These are phyloP conservation scores for Macropis europaea DNA, from an alignment of 2,888 invertebrate genomes.

Conservation along the genomic window DNA sequence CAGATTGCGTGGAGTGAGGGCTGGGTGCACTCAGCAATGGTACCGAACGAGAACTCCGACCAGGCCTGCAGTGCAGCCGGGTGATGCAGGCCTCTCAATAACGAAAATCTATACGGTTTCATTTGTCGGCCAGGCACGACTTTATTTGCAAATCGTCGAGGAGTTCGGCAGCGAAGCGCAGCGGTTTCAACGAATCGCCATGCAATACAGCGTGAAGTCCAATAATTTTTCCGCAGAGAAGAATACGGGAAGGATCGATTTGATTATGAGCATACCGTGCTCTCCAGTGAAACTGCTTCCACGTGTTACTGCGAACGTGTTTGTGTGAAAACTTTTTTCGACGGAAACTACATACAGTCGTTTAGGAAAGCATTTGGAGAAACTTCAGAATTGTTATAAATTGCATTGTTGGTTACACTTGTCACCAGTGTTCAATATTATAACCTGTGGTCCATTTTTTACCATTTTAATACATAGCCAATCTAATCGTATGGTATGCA, in stretches of 20 bases:
- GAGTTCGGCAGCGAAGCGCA: conserved; percentile 44
- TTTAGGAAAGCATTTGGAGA: too few species aligned
- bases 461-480: too few species aligned
- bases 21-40: conserved; percentile 72
- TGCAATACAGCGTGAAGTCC: conserved; percentile 37
- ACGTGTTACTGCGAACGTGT: neutral
- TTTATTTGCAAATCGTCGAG: conserved; percentile 72
- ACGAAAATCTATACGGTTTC: conserved; percentile 77
- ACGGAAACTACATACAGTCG: too few species aligned
- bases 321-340: too few species aligned
- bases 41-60: conserved; percentile 65
- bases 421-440: too few species aligned
- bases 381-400: too few species aligned
- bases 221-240: conserved; percentile 41
- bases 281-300: neutral
- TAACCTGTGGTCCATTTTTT: too few species aligned
- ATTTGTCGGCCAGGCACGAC: conserved; percentile 72
- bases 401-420: too few species aligned
- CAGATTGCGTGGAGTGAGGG: conserved; percentile 74
- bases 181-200: conserved; percentile 51
- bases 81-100: conserved; percentile 73
- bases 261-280: neutral
- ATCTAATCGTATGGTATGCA: too few species aligned
- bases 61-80: conserved; percentile 57
- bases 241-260: conserved; percentile 1